Percentiles rank a stretch among this genome's conserved stretches.
Evolutionary conservation across 2,888 invertebrate genomes (phyloP).

Genomic region (Agrotis ipsilon): DNA sequence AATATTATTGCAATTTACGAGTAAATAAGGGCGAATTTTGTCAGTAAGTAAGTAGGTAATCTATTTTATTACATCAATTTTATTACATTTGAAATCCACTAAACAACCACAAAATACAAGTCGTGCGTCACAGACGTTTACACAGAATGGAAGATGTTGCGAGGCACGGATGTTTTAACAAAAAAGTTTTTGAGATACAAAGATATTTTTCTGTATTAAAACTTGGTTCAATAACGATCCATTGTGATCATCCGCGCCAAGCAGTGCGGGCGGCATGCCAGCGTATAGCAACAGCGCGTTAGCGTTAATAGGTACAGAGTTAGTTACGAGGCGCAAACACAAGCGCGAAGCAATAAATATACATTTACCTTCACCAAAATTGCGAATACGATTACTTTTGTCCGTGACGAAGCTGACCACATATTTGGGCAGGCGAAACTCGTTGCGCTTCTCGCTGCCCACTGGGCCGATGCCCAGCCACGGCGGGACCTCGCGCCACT

Average conservation of each 20-base stretch:
- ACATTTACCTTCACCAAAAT: constrained; percentile 92
- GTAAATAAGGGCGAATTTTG: neutral
- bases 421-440: constrained; percentile 92
- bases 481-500: constrained; percentile 91
- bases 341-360: constrained; percentile 90
- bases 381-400: constrained; percentile 91
- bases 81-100: constrained; percentile 41
- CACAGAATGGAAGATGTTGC: constrained; percentile 71
- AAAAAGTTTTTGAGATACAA: constrained; percentile 30
- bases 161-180: constrained; percentile 70
- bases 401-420: constrained; percentile 92
- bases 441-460: constrained; percentile 86
- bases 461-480: constrained; percentile 87
- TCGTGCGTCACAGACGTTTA: constrained; percentile 66
- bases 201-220: constrained; percentile 41
- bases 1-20: constrained; percentile 20
- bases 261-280: constrained; percentile 77
- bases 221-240: constrained; percentile 50
- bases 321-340: constrained; percentile 84
- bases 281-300: constrained; percentile 78
- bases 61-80: constrained; percentile 24
- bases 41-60: neutral
- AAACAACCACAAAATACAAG: constrained; percentile 57
- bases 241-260: constrained; percentile 74
- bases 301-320: constrained; percentile 82